Evolutionary conservation across 2,797 vertebrate species (phyloP).

Genomic region (Neomorphus geoffroyi): DNA sequence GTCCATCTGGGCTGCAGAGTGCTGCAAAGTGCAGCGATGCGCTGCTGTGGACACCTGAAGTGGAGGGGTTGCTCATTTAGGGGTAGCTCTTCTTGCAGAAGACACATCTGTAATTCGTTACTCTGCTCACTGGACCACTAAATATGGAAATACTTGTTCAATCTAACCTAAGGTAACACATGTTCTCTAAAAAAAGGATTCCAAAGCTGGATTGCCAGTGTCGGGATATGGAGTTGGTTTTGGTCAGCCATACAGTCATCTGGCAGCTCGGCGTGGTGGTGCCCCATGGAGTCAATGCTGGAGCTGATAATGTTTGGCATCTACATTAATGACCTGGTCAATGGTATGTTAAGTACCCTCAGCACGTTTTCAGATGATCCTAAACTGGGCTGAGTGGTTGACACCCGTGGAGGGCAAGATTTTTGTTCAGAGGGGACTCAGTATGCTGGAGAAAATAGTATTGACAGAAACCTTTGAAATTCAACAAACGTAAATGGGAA

Average conservation of each 20-base stretch:
- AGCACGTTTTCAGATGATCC: neutral
- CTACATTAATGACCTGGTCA: neutral
- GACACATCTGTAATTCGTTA: neutral
- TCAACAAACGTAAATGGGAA: neutral
- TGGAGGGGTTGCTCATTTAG: neutral
- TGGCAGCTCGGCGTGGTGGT: neutral
- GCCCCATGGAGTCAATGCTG: accelerated
- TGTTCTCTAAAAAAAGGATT: neutral
- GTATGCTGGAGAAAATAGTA: neutral
- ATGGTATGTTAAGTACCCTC: accelerated
- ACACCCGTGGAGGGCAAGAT: neutral
- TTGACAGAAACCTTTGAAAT: neutral
- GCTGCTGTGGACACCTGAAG: neutral
- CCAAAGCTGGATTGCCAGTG: neutral
- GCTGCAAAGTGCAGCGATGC: neutral
- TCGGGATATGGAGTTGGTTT: neutral
- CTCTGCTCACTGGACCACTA: neutral
- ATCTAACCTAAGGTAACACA: neutral
- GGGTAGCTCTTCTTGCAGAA: neutral
- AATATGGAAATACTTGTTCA: neutral
- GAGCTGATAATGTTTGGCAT: neutral
- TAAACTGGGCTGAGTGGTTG: neutral
- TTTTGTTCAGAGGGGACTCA: neutral
- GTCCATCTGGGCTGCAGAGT: neutral
- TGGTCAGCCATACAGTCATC: accelerated